phyloP scores from a whole-genome alignment of 2,113 vertebrate species.

The Ascaphus truei region DNA sequence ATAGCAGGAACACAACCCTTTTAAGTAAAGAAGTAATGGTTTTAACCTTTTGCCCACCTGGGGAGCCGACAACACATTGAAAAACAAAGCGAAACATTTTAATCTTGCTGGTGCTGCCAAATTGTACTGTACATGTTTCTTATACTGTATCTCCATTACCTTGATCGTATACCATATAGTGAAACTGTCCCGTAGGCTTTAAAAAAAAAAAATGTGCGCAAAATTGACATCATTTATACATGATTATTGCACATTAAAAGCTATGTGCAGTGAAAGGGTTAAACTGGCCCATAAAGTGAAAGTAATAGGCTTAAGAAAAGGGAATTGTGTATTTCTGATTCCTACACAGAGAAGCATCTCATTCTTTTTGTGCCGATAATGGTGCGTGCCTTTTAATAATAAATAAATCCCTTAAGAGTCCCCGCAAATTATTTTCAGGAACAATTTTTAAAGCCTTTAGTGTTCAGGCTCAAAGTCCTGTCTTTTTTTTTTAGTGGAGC shows the following conservation, averaged over 20 bases:
- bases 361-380: conserved; percentile 23
- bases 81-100: too few species aligned
- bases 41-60: too few species aligned
- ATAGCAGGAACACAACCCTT: too few species aligned
- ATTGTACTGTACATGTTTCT: too few species aligned
- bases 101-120: too few species aligned
- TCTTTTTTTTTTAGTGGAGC: background rate
- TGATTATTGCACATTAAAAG: background rate
- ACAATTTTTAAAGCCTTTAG: background rate
- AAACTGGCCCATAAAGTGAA: background rate
- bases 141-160: too few species aligned
- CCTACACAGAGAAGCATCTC: background rate
- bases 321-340: background rate
- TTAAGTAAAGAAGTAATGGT: too few species aligned
- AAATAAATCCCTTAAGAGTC: conserved; percentile 13
- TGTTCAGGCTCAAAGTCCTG: background rate
- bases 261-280: background rate
- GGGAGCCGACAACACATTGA: too few species aligned
- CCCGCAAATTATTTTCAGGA: conserved; percentile 19
- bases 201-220: too few species aligned
- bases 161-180: too few species aligned
- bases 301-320: background rate
- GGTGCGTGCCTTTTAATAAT: conserved; percentile 18
- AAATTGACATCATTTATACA: too few species aligned
- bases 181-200: too few species aligned